Percentiles rank a stretch among this genome's conserved stretches.
Conservation (phyloP, 2,888 invertebrate species). For the Itoplectis maculator region DNA sequence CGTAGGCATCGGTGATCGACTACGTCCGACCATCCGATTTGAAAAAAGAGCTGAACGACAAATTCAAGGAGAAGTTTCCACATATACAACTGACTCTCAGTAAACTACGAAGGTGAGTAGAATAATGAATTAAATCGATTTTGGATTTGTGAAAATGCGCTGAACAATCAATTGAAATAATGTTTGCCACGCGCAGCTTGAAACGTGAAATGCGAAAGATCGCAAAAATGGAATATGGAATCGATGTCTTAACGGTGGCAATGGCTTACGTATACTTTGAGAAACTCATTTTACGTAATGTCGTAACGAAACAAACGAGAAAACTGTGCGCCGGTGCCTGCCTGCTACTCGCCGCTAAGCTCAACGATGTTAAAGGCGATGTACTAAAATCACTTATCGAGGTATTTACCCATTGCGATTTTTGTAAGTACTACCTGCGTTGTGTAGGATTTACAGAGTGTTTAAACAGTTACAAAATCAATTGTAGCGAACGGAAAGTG, state of each 20-base stretch:
- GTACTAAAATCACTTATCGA: conserved; percentile 94
- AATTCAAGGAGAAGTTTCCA: conserved; percentile 97
- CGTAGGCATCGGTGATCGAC: conserved; percentile 96
- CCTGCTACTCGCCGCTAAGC: conserved; percentile 96
- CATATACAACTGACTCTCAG: conserved; percentile 97
- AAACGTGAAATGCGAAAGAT: conserved; percentile 98
- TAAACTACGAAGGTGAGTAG: conserved; percentile 94
- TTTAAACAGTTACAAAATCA: not conserved
- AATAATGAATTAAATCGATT: not conserved
- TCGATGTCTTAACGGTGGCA: conserved; percentile 96
- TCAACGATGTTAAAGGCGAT: conserved; percentile 98
- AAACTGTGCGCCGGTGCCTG: conserved; percentile 98
- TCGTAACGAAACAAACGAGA: conserved; percentile 97
- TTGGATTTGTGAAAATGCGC: not conserved
- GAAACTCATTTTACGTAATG: conserved; percentile 95
- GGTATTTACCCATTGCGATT: conserved; percentile 85
- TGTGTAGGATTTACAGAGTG: not conserved
- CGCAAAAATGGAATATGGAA: conserved; percentile 92
- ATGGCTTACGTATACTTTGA: conserved; percentile 99
- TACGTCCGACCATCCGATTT: conserved; percentile 98
- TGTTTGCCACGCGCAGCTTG: conserved; percentile 86
- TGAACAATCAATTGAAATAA: not conserved
- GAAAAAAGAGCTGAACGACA: conserved; percentile 98
- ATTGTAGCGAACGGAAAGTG: conserved; percentile 93
- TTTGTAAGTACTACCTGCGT: not conserved